Percentiles rank a stretch among this genome's conserved stretches.
Evolutionary conservation across 1,140 invertebrate genomes (phyloP).

Genomic region (Drosophila nannoptera): DNA sequence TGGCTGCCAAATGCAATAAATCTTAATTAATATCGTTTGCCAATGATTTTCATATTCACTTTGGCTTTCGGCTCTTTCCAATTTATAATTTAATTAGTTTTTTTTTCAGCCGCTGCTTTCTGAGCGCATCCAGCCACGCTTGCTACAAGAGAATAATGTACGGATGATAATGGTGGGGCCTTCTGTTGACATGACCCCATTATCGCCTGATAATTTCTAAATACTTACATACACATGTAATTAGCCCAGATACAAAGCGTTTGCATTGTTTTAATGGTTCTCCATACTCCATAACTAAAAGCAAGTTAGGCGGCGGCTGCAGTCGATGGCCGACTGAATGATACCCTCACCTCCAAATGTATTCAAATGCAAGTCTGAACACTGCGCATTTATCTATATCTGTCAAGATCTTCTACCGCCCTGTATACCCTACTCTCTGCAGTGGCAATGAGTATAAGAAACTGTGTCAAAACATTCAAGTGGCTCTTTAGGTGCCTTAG

Average conservation of each 20-base stretch:
- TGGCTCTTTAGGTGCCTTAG: constrained; percentile 39
- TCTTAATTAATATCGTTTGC: constrained; percentile 61
- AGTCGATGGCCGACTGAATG: too few species aligned
- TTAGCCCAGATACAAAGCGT: constrained; percentile 55
- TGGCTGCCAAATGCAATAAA: constrained; percentile 55
- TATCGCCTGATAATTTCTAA: constrained; percentile 66
- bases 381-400: too few species aligned
- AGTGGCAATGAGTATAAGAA: background rate
- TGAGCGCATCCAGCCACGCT: constrained; percentile 4
- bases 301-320: background rate
- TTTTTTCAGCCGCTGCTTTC: constrained; percentile 6
- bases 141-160: constrained; percentile 34
- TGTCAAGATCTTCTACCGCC: too few species aligned
- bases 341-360: too few species aligned
- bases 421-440: too few species aligned
- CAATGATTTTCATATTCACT: constrained; percentile 43
- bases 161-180: constrained; percentile 41
- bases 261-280: constrained; percentile 39
- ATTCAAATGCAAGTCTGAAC: too few species aligned
- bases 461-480: constrained; percentile 49
- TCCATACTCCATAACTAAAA: constrained; percentile 20
- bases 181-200: constrained; percentile 67
- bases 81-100: constrained; percentile 58
- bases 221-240: constrained; percentile 57
- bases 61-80: constrained; percentile 37